phyloP scores from a whole-genome alignment of 2,113 vertebrate species.

The Crocuta crocuta region DNA sequence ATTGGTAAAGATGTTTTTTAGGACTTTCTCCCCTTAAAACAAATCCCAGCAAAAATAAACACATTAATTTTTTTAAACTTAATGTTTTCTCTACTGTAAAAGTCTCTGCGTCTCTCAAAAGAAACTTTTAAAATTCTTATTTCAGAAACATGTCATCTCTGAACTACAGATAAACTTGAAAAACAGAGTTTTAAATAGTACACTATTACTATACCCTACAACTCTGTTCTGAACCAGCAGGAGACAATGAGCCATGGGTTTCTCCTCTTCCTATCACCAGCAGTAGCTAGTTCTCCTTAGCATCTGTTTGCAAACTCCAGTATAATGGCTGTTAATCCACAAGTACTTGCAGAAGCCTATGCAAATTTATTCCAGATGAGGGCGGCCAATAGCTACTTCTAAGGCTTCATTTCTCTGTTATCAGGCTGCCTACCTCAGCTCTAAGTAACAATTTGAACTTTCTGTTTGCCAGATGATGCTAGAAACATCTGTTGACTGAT shows the following conservation, averaged over 20 bases:
- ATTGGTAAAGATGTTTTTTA: not conserved
- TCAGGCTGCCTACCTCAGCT: slow-evolving; percentile 41
- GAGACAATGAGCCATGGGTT: not conserved
- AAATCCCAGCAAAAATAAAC: slow-evolving; percentile 25
- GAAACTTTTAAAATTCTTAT: not conserved
- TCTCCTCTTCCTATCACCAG: not conserved
- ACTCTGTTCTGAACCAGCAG: not conserved
- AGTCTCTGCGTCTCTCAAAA: not conserved
- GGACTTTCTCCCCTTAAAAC: not conserved
- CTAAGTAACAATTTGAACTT: slow-evolving; percentile 62
- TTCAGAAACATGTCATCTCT: not conserved
- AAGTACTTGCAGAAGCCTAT: slow-evolving; percentile 49
- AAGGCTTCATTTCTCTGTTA: slow-evolving; percentile 53
- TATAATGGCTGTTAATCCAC: not conserved
- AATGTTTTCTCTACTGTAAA: not conserved
- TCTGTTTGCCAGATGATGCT: slow-evolving; percentile 45
- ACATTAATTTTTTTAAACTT: not conserved
- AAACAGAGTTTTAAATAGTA: slow-evolving; percentile 39
- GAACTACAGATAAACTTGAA: not conserved
- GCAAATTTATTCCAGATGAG: slow-evolving; percentile 75
- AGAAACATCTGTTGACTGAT: slow-evolving; percentile 64
- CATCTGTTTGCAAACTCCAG: not conserved
- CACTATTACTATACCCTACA: slow-evolving; percentile 4
- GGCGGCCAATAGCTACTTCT: slow-evolving; percentile 65
- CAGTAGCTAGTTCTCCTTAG: slow-evolving; percentile 1